phyloP scores from a whole-genome alignment of 2,113 vertebrate species.

The Antennarius striatus region DNA sequence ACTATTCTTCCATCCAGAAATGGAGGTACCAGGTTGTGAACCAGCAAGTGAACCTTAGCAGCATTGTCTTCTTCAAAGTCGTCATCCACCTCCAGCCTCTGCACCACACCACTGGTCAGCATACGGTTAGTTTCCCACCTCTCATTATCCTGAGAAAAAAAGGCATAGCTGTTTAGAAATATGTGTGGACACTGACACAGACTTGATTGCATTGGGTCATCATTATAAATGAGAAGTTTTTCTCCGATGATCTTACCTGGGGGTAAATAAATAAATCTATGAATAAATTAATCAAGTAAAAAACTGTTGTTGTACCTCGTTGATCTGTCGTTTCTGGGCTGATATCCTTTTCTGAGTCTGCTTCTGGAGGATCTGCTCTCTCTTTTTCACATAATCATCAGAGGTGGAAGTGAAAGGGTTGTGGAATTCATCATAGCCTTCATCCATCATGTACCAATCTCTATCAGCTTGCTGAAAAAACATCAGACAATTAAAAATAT shows the following conservation, averaged over 20 bases:
- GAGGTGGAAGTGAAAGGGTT: conserved; percentile 93
- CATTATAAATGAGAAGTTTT: no score
- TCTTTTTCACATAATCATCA: conserved; percentile 92
- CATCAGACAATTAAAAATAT: conserved; percentile 2
- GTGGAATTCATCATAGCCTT: conserved; percentile 96
- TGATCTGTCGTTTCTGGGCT: conserved; percentile 95
- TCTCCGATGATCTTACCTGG: no score
- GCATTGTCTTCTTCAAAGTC: conserved; percentile 99
- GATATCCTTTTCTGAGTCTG: conserved; percentile 98
- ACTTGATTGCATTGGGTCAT: background rate
- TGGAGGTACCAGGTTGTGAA: conserved; percentile 96
- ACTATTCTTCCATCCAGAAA: conserved; percentile 97
- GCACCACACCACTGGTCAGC: conserved; percentile 98
- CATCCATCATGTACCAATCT: conserved; percentile 99
- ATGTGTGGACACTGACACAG: background rate
- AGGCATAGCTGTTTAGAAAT: background rate
- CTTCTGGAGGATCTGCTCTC: conserved; percentile 95
- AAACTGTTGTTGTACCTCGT: conserved; percentile 83
- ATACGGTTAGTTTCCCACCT: conserved; percentile 99
- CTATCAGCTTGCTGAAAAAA: conserved; percentile 92
- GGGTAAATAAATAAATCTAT: background rate
- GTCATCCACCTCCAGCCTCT: conserved; percentile 95
- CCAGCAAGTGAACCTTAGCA: conserved; percentile 93
- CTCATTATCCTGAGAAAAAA: conserved; percentile 89
- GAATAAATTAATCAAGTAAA: background rate